phyloP scores from a whole-genome alignment of 2,113 vertebrate genomes.

The Australoheros scitulus region DNA sequence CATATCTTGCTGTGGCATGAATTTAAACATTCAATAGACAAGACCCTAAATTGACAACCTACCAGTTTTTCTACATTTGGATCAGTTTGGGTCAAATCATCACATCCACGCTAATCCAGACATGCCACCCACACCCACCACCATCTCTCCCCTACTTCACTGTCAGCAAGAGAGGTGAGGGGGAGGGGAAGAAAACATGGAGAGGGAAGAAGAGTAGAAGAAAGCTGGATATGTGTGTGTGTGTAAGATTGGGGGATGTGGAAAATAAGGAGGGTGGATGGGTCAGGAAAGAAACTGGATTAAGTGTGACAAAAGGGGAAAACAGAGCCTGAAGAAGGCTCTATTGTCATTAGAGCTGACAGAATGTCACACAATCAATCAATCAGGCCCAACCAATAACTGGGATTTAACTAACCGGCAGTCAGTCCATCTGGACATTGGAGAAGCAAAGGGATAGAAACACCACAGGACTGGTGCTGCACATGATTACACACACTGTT shows the following conservation, averaged over 20 bases:
- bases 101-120: slow-evolving; percentile 61
- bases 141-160: slow-evolving; percentile 55
- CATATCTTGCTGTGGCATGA: background rate
- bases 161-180: slow-evolving; percentile 23
- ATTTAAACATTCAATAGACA: background rate
- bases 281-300: slow-evolving; percentile 16
- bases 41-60: background rate
- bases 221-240: background rate
- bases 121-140: slow-evolving; percentile 65
- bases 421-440: background rate
- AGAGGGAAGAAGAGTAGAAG: background rate
- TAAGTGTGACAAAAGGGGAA: slow-evolving; percentile 6
- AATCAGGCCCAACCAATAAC: background rate
- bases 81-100: slow-evolving; percentile 36
- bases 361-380: slow-evolving; percentile 14
- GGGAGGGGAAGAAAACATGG: slow-evolving; percentile 47
- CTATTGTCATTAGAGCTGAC: slow-evolving; percentile 35
- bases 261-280: slow-evolving; percentile 15
- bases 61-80: slow-evolving; percentile 35
- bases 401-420: background rate
- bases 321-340: slow-evolving; percentile 6
- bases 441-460: slow-evolving; percentile 1
- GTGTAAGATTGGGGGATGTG: slow-evolving; percentile 15
- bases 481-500: background rate
- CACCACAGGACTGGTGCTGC: background rate